Evolutionary conservation across 2,888 invertebrate species (phyloP).

Genomic region (Drosophila birchii): DNA sequence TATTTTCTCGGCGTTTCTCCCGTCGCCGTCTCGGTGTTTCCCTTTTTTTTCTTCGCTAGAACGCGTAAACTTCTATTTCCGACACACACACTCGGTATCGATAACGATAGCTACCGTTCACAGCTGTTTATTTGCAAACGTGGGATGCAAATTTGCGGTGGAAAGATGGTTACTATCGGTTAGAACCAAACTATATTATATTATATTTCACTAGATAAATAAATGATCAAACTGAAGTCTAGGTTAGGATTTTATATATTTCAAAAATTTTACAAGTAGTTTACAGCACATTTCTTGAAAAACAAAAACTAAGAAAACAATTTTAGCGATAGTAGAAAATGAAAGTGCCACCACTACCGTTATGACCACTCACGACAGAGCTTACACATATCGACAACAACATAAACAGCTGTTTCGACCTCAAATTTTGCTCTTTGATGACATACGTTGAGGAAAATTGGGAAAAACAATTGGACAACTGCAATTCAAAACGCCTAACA

Average conservation of each 20-base stretch:
- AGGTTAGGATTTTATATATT: too few relatives aligned
- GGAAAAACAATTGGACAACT: conserved; percentile 13
- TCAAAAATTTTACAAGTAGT: too few relatives aligned
- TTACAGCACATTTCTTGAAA: too few relatives aligned
- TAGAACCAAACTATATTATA: not conserved
- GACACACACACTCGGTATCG: conserved; percentile 11
- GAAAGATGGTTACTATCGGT: not conserved
- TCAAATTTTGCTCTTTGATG: conserved; percentile 7
- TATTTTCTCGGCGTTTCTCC: conserved; percentile 30
- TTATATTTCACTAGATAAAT: too few relatives aligned
- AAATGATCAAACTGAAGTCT: too few relatives aligned
- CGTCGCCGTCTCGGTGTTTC: conserved; percentile 5
- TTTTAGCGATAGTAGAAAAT: not conserved
- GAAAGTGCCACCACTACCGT: not conserved
- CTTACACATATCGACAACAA: not conserved
- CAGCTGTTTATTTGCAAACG: conserved; percentile 23
- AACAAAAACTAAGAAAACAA: too few relatives aligned
- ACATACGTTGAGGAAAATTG: conserved; percentile 7
- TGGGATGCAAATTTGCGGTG: not conserved
- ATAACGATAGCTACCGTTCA: not conserved
- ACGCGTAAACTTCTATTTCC: conserved; percentile 34
- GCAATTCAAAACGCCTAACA: not conserved
- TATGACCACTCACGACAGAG: not conserved
- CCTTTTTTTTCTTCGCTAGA: conserved; percentile 12
- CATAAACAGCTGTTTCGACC: conserved; percentile 14